phyloP scores from a whole-genome alignment of 2,797 vertebrate species.

The Choloepus didactylus region DNA sequence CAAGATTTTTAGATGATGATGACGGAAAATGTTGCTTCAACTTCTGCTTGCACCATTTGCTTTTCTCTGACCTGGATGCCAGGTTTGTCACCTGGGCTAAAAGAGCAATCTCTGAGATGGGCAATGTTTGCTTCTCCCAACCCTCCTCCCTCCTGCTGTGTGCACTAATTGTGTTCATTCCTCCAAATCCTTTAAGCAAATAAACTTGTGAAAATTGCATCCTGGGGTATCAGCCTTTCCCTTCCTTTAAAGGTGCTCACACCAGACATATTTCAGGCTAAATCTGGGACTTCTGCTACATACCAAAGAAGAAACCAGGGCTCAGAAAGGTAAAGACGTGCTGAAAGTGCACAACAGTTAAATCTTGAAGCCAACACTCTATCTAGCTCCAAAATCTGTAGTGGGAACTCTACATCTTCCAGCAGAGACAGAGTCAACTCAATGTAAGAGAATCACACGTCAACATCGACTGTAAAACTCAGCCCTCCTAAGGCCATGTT shows the following conservation, averaged over 20 bases:
- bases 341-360: neutral
- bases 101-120: neutral
- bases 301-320: neutral
- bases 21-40: neutral
- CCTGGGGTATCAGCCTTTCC: neutral
- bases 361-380: neutral
- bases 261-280: neutral
- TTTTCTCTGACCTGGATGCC: neutral
- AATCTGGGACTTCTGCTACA: neutral
- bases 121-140: neutral
- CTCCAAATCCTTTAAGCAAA: neutral
- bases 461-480: neutral
- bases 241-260: neutral
- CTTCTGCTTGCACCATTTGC: neutral
- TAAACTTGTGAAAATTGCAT: neutral
- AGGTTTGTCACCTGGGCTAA: neutral
- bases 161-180: neutral
- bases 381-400: neutral
- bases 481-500: neutral
- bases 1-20: neutral
- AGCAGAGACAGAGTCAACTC: neutral
- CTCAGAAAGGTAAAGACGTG: neutral
- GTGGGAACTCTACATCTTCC: neutral
- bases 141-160: neutral
- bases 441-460: neutral